Percentiles rank a stretch among this genome's conserved stretches.
Evolutionary conservation across 2,797 vertebrate species (phyloP).

Genomic region (Thunnus albacares): DNA sequence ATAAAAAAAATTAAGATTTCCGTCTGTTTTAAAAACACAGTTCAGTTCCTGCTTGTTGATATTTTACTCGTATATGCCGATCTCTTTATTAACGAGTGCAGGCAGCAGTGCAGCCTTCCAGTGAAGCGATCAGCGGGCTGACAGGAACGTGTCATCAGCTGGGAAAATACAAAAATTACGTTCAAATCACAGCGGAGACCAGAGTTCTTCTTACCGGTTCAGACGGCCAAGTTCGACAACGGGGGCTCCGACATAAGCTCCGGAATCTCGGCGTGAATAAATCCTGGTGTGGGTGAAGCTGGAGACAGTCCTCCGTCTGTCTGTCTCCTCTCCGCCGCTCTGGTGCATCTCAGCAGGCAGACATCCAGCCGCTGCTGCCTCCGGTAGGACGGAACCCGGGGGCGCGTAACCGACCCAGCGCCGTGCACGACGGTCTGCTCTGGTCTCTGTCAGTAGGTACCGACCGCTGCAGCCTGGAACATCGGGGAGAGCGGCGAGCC

Average conservation of each 20-base stretch:
- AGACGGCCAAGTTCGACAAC: not conserved
- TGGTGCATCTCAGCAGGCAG: slow-evolving; percentile 32
- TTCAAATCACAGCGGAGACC: not conserved
- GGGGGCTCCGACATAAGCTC: slow-evolving; percentile 13
- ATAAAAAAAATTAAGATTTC: not conserved
- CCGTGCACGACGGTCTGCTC: slow-evolving; percentile 50
- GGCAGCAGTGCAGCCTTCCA: not conserved
- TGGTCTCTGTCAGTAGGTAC: slow-evolving; percentile 9
- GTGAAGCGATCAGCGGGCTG: slow-evolving; percentile 15
- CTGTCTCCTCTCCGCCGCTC: slow-evolving; percentile 33
- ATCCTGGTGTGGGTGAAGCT: slow-evolving; percentile 33
- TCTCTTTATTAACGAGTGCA: too few species aligned
- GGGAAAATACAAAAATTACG: not conserved
- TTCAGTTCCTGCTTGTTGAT: not conserved
- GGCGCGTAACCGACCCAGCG: slow-evolving; percentile 56
- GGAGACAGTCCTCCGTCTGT: slow-evolving; percentile 7
- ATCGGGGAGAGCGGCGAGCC: not conserved
- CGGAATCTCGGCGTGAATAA: not conserved
- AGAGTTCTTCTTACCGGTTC: slow-evolving; percentile 45
- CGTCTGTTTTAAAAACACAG: not conserved
- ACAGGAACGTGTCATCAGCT: slow-evolving; percentile 23
- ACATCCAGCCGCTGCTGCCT: slow-evolving; percentile 46
- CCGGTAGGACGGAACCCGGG: slow-evolving; percentile 58
- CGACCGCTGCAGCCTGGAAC: not conserved
- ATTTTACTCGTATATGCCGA: not conserved